phyloP scores from a whole-genome alignment of 2,113 vertebrate species.

The Catagonus wagneri region DNA sequence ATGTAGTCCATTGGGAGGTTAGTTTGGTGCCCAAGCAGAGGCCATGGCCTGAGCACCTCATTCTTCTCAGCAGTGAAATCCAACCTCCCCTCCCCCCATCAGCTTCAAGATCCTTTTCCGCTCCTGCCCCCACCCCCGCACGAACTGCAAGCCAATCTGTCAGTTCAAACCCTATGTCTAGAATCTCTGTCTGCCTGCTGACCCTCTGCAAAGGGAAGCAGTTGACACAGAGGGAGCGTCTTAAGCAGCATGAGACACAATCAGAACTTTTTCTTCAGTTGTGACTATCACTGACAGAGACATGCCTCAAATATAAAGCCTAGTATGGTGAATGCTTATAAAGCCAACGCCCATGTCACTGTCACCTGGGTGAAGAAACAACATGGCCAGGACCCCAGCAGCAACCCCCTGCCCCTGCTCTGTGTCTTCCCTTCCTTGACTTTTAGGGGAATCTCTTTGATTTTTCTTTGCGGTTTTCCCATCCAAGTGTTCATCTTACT shows the following conservation, averaged over 20 bases:
- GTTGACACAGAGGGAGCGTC: background rate
- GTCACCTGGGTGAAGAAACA: background rate
- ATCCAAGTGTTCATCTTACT: background rate
- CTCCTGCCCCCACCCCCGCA: accelerated
- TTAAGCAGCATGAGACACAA: background rate
- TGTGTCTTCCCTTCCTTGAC: background rate
- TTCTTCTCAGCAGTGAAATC: background rate
- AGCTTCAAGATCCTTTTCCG: background rate
- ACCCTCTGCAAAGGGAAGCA: background rate
- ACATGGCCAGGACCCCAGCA: background rate
- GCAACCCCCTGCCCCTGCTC: background rate
- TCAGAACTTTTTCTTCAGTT: background rate
- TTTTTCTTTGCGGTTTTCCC: background rate
- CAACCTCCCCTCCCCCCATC: background rate
- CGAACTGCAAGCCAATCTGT: too few species aligned
- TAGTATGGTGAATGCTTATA: background rate
- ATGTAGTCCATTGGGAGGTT: background rate
- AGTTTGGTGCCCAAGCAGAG: background rate
- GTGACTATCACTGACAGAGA: background rate
- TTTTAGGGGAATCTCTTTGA: background rate
- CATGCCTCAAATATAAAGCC: background rate
- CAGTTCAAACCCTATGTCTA: too few species aligned
- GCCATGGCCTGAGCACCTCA: background rate
- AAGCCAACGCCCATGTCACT: background rate
- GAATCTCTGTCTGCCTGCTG: background rate